Conservation (phyloP, 2,113 vertebrate species). For the Entomyzon cyanotis region DNA sequence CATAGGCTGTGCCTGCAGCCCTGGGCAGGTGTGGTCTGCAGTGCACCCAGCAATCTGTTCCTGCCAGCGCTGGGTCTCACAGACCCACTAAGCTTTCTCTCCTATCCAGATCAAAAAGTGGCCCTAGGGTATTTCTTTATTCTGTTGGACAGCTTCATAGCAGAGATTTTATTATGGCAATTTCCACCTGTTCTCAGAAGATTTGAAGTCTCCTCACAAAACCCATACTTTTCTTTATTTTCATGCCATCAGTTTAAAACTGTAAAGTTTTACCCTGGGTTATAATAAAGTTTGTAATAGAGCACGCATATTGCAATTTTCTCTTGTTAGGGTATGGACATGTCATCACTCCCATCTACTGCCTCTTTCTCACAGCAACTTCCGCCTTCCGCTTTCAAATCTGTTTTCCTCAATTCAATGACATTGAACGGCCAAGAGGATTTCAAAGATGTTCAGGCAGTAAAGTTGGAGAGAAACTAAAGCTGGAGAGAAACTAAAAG, state of each 20-base stretch:
- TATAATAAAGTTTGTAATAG: conserved; percentile 53
- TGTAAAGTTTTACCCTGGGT: not conserved
- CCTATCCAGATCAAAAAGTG: not conserved
- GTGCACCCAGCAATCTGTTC: not conserved
- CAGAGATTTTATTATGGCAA: conserved; percentile 11
- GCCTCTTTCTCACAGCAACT: conserved; percentile 30
- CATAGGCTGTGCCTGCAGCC: not conserved
- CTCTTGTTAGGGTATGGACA: conserved; percentile 40
- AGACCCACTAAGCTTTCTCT: not conserved
- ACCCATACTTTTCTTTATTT: not conserved
- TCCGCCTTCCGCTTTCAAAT: conserved; percentile 64
- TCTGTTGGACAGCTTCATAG: not conserved
- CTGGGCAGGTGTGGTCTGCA: not conserved
- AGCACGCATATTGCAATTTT: not conserved
- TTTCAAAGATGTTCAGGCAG: conserved; percentile 61
- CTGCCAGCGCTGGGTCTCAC: not conserved
- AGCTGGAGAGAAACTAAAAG: conserved; percentile 39
- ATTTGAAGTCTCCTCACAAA: not conserved
- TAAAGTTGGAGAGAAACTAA: not conserved
- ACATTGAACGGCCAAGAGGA: conserved; percentile 40
- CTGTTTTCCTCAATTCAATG: conserved; percentile 35
- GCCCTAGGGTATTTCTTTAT: not conserved
- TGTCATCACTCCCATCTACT: conserved; percentile 49
- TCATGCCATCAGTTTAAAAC: not conserved
- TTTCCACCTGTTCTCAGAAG: conserved; percentile 18